These are phyloP conservation scores for Caenorhabditis sp. DNA, from an alignment of 2,888 invertebrate species.

Conservation along the genomic window DNA sequence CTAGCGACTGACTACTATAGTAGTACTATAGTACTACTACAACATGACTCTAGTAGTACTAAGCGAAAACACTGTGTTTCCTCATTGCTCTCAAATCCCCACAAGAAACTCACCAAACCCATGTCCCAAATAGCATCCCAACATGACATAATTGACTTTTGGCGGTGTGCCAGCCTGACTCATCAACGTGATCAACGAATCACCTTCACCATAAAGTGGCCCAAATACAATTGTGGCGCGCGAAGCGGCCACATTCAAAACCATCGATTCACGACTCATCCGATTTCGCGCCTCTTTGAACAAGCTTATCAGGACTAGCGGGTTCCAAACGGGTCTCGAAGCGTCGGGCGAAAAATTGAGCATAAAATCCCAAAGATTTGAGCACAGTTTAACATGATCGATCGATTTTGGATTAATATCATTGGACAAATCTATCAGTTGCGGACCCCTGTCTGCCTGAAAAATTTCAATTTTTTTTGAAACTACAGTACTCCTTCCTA, in stretches of 20 bases:
- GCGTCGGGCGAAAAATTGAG: constrained; percentile 11
- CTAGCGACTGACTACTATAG: too few species aligned
- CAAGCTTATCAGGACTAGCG: constrained; percentile 16
- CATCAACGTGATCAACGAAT: constrained; percentile 46
- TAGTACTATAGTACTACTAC: too few species aligned
- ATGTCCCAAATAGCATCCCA: constrained; percentile 54
- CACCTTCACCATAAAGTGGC: constrained; percentile 54
- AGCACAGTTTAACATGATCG: constrained; percentile 13
- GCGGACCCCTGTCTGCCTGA: too few species aligned
- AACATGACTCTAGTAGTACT: too few species aligned
- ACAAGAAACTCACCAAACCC: constrained; percentile 33
- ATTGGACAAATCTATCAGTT: too few species aligned
- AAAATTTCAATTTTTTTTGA: too few species aligned
- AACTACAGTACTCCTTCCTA: too few species aligned
- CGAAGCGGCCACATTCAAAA: constrained; percentile 10
- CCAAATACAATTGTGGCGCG: constrained; percentile 41
- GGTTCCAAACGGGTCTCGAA: constrained; percentile 12
- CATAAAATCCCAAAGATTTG: constrained; percentile 20
- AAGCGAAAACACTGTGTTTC: too few species aligned
- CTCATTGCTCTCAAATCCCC: too few species aligned
- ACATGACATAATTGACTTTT: constrained; percentile 39
- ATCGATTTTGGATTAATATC: too few species aligned
- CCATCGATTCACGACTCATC: constrained; percentile 11
- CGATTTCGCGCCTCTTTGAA: neutral
- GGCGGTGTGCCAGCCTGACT: constrained; percentile 41